A percentile compares a stretch with the other conserved stretches of the same genome.
Conservation (phyloP, 2,113 vertebrate species). For the Actenoides lindsayi region DNA sequence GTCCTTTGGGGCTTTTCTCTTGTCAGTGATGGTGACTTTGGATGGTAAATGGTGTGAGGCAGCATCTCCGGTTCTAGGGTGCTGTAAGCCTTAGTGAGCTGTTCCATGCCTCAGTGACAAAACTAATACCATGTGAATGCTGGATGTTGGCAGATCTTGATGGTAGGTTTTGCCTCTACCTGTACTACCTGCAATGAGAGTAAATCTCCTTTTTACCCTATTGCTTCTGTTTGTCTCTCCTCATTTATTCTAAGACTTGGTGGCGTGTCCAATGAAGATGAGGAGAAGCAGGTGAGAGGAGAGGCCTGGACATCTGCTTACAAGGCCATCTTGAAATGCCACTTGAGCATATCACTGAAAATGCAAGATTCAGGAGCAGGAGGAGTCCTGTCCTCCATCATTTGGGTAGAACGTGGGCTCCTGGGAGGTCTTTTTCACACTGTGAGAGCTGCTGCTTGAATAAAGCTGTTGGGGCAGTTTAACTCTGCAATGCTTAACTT, state of each 20-base stretch:
- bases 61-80: not conserved
- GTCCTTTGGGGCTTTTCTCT: not conserved
- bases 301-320: not conserved
- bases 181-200: not conserved
- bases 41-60: not conserved
- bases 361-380: not conserved
- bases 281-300: not conserved
- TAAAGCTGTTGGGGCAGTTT: slow-evolving; percentile 51
- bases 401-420: not conserved
- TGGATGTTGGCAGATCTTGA: not conserved
- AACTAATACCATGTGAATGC: not conserved
- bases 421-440: not conserved
- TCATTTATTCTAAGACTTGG: not conserved
- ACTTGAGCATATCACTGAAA: not conserved
- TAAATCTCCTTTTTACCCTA: not conserved
- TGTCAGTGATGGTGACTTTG: not conserved
- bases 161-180: not conserved
- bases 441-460: not conserved
- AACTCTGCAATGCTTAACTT: slow-evolving; percentile 38
- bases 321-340: not conserved
- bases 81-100: not conserved
- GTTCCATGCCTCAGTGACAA: not conserved
- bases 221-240: not conserved
- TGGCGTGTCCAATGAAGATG: not conserved
- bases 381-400: not conserved